Evolutionary conservation across 2,113 vertebrate genomes (phyloP), one percentile per base, ranked within the genome.

Genomic region (Syrmaticus mikado): DNA sequence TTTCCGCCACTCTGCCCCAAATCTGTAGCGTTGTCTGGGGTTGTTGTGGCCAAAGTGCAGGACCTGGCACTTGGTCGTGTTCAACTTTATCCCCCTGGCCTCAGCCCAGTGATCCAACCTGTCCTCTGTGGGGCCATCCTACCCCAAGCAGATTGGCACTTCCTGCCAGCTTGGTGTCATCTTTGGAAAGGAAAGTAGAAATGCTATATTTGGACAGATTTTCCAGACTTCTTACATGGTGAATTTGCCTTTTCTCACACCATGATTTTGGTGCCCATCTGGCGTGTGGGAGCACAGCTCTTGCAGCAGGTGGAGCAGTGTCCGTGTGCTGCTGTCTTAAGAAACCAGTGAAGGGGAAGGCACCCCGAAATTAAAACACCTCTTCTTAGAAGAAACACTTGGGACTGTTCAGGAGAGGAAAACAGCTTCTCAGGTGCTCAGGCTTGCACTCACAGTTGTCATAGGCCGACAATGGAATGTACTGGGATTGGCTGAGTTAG

Each of bases 201-300:
- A 38, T 18, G 11, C 14, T 22, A 25, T 30, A n/a, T 14, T 70
- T 2, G 1, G 25, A 21, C 5, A 22, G 11, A 46, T 48, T 18
- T 60, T 32, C 21, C 64, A n/a, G 10, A 4, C 2, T 60, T 32
- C 12, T 19, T 27, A 6, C 0, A 0, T 30, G 55, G 13, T 64
- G 34, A 48, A 28, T 24, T 6, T 67, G 4, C 28, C 27, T 20
- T 40, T 86, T 52, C 27, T 45, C 10, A 0, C 50, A 7, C 9
- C 0, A 1, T 11, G 7, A 30, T 73, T 78, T 20, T n/a, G 66
- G 24, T 1, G 0, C 30, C 25, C 0, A 0, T 24, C n/a, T 24
- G 45, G 25, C 30, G 66, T 0, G 0, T 1, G 2, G 53, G 20
- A 67, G 34, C n/a, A 0, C 16, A 11, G 13, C 8, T 36, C 50